Conservation (phyloP, 1,140 invertebrate species). For the Eurytemora carolleeae region DNA sequence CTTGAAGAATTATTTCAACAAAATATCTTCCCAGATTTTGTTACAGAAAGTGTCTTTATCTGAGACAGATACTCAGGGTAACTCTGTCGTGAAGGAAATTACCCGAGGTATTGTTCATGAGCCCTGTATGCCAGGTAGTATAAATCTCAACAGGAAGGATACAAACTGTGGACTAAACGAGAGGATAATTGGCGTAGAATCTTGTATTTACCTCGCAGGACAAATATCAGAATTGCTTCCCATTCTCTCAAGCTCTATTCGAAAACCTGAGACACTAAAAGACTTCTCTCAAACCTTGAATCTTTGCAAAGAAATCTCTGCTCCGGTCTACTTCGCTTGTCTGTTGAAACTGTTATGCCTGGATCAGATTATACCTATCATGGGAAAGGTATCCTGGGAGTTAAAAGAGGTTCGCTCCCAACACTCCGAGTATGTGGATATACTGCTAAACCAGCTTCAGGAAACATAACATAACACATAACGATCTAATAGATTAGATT, state of each 20-base stretch:
- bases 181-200: slow-evolving; percentile 74
- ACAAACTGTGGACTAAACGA: slow-evolving; percentile 45
- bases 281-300: neutral
- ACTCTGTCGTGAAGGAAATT: neutral
- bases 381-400: slow-evolving; percentile 80
- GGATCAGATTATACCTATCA: slow-evolving; percentile 25
- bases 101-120: neutral
- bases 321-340: neutral
- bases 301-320: neutral
- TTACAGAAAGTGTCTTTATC: no score
- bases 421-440: slow-evolving; percentile 62
- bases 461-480: neutral
- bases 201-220: slow-evolving; percentile 62
- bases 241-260: neutral
- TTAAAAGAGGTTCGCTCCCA: slow-evolving; percentile 84
- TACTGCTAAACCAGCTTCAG: slow-evolving; percentile 24
- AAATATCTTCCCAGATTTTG: neutral
- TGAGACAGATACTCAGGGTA: neutral
- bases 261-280: no score
- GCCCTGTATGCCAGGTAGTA: neutral
- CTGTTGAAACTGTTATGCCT: neutral
- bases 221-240: slow-evolving; percentile 62
- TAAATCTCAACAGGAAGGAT: slow-evolving; percentile 21
- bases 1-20: neutral
- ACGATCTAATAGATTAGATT: no score